Evolutionary conservation across 2,113 vertebrate species (phyloP).

Genomic region (Brienomyrus brachyistius): DNA sequence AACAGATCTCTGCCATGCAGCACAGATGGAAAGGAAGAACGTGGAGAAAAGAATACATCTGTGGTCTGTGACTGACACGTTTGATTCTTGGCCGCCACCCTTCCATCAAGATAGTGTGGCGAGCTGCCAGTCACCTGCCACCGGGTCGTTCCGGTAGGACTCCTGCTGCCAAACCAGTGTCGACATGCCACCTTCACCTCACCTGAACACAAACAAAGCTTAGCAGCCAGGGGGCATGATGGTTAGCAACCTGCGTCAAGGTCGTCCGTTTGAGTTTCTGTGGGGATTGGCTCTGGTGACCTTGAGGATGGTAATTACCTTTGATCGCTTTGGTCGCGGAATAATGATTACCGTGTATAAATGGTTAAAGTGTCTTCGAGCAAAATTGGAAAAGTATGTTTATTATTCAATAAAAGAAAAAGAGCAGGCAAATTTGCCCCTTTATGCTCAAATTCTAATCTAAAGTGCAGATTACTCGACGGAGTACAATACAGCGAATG

Average conservation of each 20-base stretch:
- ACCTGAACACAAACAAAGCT: neutral
- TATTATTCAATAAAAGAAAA: neutral
- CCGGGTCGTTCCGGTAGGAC: neutral
- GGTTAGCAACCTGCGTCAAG: neutral
- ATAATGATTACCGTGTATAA: neutral
- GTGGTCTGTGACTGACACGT: neutral
- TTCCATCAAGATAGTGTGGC: neutral
- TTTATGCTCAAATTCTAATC: constrained; percentile 8
- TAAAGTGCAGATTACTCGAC: neutral
- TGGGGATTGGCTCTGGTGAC: neutral
- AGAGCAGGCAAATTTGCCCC: neutral
- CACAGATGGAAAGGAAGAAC: neutral
- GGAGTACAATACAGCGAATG: neutral
- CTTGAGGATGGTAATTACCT: neutral
- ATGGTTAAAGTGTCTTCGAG: neutral
- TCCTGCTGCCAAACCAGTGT: neutral
- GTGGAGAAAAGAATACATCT: neutral
- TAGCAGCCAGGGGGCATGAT: neutral
- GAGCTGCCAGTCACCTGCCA: neutral
- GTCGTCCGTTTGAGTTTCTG: neutral
- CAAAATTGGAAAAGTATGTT: neutral
- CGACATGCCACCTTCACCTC: neutral
- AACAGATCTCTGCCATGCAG: constrained; percentile 4
- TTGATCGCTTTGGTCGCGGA: neutral
- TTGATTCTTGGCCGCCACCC: neutral